Conservation (phyloP, 2,888 invertebrate species). For the Meiosimyza decipiens region DNA sequence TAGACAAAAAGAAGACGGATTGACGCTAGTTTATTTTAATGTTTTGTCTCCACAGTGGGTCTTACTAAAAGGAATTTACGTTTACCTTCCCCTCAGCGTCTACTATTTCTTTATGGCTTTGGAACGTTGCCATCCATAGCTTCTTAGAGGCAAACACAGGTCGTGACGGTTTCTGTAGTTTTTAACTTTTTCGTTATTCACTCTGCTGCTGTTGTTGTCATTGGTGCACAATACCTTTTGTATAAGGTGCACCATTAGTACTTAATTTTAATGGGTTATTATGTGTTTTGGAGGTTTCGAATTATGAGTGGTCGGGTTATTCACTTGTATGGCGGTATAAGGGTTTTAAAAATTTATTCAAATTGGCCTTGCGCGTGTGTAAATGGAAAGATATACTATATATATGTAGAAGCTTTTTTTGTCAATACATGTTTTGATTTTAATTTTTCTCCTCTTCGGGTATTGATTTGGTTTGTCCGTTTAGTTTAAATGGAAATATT, state of each 20-base stretch:
- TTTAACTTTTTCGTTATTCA: constrained; percentile 8
- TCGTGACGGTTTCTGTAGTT: constrained; percentile 6
- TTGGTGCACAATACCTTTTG: constrained; percentile 12
- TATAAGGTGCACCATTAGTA: constrained; percentile 63
- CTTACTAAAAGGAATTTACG: constrained; percentile 28
- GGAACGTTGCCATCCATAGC: constrained; percentile 20
- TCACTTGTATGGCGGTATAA: too few species aligned
- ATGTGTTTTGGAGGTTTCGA: constrained; percentile 52
- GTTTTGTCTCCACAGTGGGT: constrained; percentile 63
- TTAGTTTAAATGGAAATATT: constrained; percentile 12
- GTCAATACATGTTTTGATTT: background rate
- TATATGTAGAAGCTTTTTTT: background rate
- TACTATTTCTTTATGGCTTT: too few species aligned
- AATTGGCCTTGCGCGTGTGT: constrained; percentile 42
- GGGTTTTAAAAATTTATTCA: constrained; percentile 43
- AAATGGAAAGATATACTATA: too few species aligned
- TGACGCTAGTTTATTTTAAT: constrained; percentile 63
- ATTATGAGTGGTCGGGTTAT: constrained; percentile 44
- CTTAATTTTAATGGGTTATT: constrained; percentile 64
- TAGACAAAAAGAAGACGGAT: constrained; percentile 60
- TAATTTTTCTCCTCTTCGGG: background rate
- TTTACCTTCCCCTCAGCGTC: too few species aligned
- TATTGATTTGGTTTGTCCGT: background rate
- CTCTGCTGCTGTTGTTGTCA: constrained; percentile 33
- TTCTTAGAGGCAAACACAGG: constrained; percentile 1